Conservation (phyloP, 2,113 vertebrate genomes). For the Ameiurus melas region DNA sequence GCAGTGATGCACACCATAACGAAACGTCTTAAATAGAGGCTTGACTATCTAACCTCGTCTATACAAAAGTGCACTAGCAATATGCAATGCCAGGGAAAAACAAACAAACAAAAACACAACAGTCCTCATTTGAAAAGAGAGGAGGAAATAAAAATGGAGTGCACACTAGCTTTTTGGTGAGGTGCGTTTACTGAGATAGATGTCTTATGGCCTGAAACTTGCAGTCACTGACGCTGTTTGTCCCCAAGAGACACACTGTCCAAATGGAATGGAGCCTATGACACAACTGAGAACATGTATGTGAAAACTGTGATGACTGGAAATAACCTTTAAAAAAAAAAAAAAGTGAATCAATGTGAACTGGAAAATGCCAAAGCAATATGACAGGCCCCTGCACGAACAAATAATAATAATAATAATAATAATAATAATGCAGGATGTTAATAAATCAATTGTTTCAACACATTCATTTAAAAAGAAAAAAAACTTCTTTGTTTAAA, state of each 20-base stretch:
- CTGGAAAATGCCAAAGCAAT: slow-evolving; percentile 59
- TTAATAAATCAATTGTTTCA: slow-evolving; percentile 65
- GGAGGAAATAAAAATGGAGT: slow-evolving; percentile 48
- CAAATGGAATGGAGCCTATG: slow-evolving; percentile 55
- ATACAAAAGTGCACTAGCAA: slow-evolving; percentile 76
- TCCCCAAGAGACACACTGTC: slow-evolving; percentile 37
- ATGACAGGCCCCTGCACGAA: slow-evolving; percentile 61
- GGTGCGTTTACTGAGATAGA: slow-evolving; percentile 54
- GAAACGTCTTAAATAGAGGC: slow-evolving; percentile 70
- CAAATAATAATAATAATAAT: slow-evolving; percentile 64
- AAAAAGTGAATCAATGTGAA: slow-evolving; percentile 48
- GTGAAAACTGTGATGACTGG: slow-evolving; percentile 49
- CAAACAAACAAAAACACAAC: neutral
- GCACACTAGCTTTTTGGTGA: slow-evolving; percentile 66
- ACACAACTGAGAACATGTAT: slow-evolving; percentile 48
- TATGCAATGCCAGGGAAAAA: slow-evolving; percentile 56
- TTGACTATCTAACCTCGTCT: slow-evolving; percentile 62
- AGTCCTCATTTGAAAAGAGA: slow-evolving; percentile 59
- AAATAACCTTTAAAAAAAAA: slow-evolving; percentile 42
- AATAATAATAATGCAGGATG: slow-evolving; percentile 64
- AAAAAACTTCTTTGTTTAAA: slow-evolving; percentile 59
- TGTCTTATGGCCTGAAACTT: slow-evolving; percentile 52
- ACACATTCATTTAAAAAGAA: slow-evolving; percentile 64
- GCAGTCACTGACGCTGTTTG: slow-evolving; percentile 64
- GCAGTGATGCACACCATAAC: slow-evolving; percentile 73